A percentile compares a stretch with the other conserved stretches of the same genome.
phyloP scores from a whole-genome alignment of 30 jellyfish, hydroid and myxozoan genomes.

The Catostylus mosaicus region DNA sequence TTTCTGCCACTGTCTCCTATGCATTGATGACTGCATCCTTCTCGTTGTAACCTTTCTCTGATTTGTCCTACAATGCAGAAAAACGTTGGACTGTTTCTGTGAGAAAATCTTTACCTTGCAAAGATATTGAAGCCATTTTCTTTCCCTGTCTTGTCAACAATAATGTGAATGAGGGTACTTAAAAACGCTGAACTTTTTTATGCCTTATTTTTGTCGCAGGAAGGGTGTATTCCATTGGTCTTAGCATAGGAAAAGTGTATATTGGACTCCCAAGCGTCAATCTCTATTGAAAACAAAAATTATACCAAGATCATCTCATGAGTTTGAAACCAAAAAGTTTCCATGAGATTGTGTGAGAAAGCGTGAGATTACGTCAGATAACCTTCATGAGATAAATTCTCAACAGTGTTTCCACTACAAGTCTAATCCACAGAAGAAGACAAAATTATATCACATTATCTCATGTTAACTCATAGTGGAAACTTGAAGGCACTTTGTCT shows the following conservation, averaged over 20 bases:
- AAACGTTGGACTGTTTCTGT: conserved; percentile 5
- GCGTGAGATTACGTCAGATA: no score
- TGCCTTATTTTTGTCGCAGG: background rate
- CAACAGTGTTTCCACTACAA: no score
- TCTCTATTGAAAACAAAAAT: background rate
- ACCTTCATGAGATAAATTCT: no score
- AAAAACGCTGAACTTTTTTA: no score
- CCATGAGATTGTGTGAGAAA: no score
- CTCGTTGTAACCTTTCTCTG: conserved; percentile 29
- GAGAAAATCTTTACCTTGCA: conserved; percentile 22
- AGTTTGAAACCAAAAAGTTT: conserved; percentile 6
- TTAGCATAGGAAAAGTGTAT: background rate
- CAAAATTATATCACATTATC: no score
- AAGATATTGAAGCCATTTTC: conserved; percentile 4
- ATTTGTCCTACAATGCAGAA: conserved; percentile 18
- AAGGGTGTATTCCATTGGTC: background rate
- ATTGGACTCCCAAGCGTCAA: background rate
- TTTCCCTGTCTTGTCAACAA: background rate
- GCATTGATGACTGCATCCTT: conserved; percentile 26
- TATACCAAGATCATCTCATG: background rate
- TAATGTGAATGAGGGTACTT: background rate
- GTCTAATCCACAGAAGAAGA: no score
- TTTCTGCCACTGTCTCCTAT: conserved; percentile 28
- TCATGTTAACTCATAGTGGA: no score
- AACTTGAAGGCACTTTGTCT: no score